phyloP scores from a whole-genome alignment of 2,113 vertebrate genomes.

The Calidris pugnax region DNA sequence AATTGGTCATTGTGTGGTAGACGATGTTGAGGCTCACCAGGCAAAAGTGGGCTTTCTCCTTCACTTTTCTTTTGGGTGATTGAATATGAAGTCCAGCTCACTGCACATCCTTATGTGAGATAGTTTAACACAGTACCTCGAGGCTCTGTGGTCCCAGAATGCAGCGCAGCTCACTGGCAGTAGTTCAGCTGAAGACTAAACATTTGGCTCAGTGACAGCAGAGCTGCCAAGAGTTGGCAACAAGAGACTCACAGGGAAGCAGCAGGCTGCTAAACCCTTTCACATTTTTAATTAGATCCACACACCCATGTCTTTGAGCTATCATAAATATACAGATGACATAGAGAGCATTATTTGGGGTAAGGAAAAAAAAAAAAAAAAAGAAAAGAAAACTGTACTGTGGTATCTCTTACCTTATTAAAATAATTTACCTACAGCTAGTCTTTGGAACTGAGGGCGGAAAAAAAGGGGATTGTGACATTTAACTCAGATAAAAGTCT shows the following conservation, averaged over 20 bases:
- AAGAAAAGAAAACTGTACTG: slow-evolving; percentile 35
- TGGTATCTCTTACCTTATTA: slow-evolving; percentile 71
- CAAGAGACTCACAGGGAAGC: slow-evolving; percentile 86
- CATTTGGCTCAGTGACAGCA: slow-evolving; percentile 95
- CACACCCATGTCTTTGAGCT: slow-evolving; percentile 98
- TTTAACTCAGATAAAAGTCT: not conserved
- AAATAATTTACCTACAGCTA: slow-evolving; percentile 73
- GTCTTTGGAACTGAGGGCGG: slow-evolving; percentile 15
- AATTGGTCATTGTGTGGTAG: slow-evolving; percentile 14
- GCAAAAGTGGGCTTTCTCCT: slow-evolving; percentile 33
- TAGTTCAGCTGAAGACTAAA: slow-evolving; percentile 95
- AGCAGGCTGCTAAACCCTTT: slow-evolving; percentile 97
- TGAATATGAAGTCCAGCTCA: slow-evolving; percentile 48
- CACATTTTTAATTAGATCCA: slow-evolving; percentile 99
- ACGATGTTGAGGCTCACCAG: not conserved
- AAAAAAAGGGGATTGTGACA: not conserved
- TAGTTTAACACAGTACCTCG: slow-evolving; percentile 66
- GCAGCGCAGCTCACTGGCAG: slow-evolving; percentile 87
- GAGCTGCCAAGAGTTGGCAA: slow-evolving; percentile 97
- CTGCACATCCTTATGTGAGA: slow-evolving; percentile 61
- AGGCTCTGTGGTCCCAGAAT: slow-evolving; percentile 85
- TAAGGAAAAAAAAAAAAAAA: slow-evolving; percentile 40
- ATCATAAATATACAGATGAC: slow-evolving; percentile 97
- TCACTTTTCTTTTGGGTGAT: slow-evolving; percentile 38
- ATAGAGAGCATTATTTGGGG: slow-evolving; percentile 87